Evolutionary conservation across 2,797 vertebrate species (phyloP), one percentile per base, ranked within the genome.

Genomic region (Crenichthys baileyi): DNA sequence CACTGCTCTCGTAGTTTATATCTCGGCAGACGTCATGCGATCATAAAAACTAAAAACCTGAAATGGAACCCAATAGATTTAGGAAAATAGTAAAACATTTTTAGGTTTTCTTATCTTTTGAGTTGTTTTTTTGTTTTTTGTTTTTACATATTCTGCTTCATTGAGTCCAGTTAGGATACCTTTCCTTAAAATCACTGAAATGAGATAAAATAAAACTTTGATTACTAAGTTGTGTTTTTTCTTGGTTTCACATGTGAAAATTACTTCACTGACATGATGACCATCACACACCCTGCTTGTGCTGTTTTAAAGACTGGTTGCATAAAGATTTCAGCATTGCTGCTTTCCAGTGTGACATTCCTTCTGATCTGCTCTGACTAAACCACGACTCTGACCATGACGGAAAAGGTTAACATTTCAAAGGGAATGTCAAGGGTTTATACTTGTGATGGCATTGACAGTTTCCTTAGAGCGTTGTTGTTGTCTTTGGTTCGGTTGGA

Each of bases 401-500:
- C 73, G 76, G 73, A 77, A 85, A 89, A 85, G 86, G 76, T 83
- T 83, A 90, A 90, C 78, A 86, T 89, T 89, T 88, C 79, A 85
- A 55, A 68, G 77, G n/a, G 36, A 72, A 73, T 75, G 83, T 77
- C 31, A 73, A 70, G 13, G 4, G 85, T 88, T 89, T 85, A 77
- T 82, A 67, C 72, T 20, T 76, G 73, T 46, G 70, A 82, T 89
- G 91, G 76, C 78, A 80, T 72, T 91, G 91, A 92, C 90, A 87
- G 87, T 85, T 83, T 90, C 80, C 87, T 50, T 39, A 24, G 70
- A 78, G 76, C 22, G 8, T 74, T 50, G 81, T 76, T 90, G 88
- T 91, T 92, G 88, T 83, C 82, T 83, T 93, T 93, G 93, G 88
- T 87, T 82, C 1, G 15, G 56, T 79, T 65, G 78, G 70, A 74